These are phyloP conservation scores for Drosophila quadrilineata DNA, from an alignment of 1,140 invertebrate genomes.

Conservation along the genomic window DNA sequence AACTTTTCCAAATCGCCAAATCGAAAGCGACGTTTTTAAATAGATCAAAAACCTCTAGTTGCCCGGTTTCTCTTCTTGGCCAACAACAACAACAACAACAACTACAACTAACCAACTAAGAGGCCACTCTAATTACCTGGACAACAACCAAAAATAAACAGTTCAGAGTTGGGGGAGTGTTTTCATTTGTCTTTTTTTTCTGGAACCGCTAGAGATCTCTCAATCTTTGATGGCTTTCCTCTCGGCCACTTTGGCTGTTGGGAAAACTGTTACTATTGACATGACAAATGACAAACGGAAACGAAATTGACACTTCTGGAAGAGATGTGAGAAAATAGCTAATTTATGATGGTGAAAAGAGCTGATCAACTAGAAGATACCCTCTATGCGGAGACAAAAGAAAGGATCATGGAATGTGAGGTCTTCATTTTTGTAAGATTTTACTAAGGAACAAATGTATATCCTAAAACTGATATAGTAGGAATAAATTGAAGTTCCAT, in stretches of 20 bases:
- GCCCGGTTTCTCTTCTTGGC: conserved; percentile 6
- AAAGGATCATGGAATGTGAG: neutral
- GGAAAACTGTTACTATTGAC: conserved; percentile 26
- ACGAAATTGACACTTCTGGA: conserved; percentile 27
- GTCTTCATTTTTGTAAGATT: neutral
- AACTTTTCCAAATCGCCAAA: conserved; percentile 59
- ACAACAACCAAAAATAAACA: neutral
- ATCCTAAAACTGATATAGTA: too few species aligned
- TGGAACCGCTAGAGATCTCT: conserved; percentile 14
- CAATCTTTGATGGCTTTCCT: neutral
- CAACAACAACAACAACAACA: neutral
- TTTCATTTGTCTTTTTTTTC: too few species aligned
- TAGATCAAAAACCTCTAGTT: conserved; percentile 25
- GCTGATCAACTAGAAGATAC: conserved; percentile 5
- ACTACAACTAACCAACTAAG: conserved; percentile 15
- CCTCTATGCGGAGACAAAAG: too few species aligned
- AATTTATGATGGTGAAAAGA: too few species aligned
- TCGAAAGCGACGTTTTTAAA: conserved; percentile 40
- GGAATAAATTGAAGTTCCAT: too few species aligned
- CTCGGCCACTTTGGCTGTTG: neutral
- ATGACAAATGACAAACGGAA: conserved; percentile 45
- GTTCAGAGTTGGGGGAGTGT: conserved; percentile 13
- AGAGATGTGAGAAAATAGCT: conserved; percentile 35
- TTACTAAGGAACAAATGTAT: too few species aligned
- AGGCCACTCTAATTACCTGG: conserved; percentile 57